Base-by-base conservation (phyloP, 2,113 vertebrate species). In the Coregonus clupeaformis region DNA sequence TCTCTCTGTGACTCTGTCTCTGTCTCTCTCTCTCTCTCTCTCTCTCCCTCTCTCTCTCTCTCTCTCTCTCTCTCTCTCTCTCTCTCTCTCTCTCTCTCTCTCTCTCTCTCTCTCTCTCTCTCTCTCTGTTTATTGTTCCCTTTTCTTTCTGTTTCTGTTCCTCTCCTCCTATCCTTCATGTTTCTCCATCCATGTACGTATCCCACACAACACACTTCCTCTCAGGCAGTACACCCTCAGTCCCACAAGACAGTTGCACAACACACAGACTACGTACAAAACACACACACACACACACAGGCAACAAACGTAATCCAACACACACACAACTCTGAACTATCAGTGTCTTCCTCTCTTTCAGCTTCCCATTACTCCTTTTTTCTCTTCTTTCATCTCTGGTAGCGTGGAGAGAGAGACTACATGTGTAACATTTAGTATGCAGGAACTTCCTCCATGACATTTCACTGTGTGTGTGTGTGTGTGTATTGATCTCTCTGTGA, bases 121-220 rank as follows among this genome's bases (percentile, higher is more conserved):
- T 36, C 2, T 60, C 68, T 69, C 42, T 49, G 18, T 63, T 78
- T 71, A 0, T 62, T 57, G 14, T 12, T 62, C 22, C 3, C 36
- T 32, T 45, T 1, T 69, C 36, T 14, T 49, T 45, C 25, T n/a
- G n/a, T 45, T 70, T 27, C 42, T 69, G 1, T 14, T 14, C 18
- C 68, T 13, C 30, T 24, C 24, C 22, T 29, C 59, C 69, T 5
- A 16, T 71, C 68, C 12, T 16, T 64, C 80, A 69, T 0, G 63
- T 16, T 73, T 13, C 80, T 84, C 81, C 82, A 83, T 86, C 85
- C 83, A 82, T 79, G 76, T 55, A 22, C 77, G 78, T 75, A 86
- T 85, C 83, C 82, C 86, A 89, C 85, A 86, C 88, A 84, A 89
- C 27, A 84, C 80, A 86, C 81, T n/a, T n/a, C n/a, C 90, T 86